These are phyloP conservation scores for Fissipunctia ypsillon DNA, from an alignment of 2,888 invertebrate species.

Conservation along the genomic window DNA sequence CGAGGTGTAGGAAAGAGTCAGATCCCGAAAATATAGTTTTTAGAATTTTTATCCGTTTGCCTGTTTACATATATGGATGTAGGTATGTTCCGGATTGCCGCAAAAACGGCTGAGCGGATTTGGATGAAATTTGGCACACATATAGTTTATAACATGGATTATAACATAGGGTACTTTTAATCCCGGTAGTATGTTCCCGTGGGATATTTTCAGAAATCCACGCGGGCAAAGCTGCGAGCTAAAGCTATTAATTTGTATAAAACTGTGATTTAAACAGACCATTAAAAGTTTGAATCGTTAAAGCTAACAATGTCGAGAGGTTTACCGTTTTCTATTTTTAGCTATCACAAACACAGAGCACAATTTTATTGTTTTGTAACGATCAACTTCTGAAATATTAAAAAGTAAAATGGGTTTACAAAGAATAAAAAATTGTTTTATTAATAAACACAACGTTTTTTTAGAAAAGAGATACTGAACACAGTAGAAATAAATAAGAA, in stretches of 20 bases:
- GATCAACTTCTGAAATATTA: slow-evolving; percentile 36
- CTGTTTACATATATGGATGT: too few relatives aligned
- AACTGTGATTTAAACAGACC: slow-evolving; percentile 28
- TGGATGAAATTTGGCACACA: too few relatives aligned
- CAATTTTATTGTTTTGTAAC: slow-evolving; percentile 40
- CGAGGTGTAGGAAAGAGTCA: too few relatives aligned
- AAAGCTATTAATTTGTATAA: background rate
- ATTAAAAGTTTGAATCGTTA: slow-evolving; percentile 40
- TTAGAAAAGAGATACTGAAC: background rate
- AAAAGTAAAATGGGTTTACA: slow-evolving; percentile 31
- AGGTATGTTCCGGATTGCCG: too few relatives aligned
- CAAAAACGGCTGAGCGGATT: too few relatives aligned
- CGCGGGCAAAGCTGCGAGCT: too few relatives aligned
- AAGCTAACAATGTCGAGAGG: slow-evolving; percentile 26
- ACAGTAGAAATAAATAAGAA: background rate
- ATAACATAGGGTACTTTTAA: too few relatives aligned
- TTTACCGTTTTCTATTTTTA: slow-evolving; percentile 23
- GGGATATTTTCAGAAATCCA: too few relatives aligned
- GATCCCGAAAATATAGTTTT: too few relatives aligned
- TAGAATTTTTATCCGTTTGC: too few relatives aligned
- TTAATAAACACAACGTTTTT: background rate
- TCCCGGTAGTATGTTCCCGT: too few relatives aligned
- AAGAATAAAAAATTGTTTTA: slow-evolving; percentile 36
- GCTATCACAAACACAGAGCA: slow-evolving; percentile 33
- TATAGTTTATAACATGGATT: too few relatives aligned